Evolutionary conservation across 2,797 vertebrate genomes (phyloP).

Genomic region (Neosilurus hyrtlii): DNA sequence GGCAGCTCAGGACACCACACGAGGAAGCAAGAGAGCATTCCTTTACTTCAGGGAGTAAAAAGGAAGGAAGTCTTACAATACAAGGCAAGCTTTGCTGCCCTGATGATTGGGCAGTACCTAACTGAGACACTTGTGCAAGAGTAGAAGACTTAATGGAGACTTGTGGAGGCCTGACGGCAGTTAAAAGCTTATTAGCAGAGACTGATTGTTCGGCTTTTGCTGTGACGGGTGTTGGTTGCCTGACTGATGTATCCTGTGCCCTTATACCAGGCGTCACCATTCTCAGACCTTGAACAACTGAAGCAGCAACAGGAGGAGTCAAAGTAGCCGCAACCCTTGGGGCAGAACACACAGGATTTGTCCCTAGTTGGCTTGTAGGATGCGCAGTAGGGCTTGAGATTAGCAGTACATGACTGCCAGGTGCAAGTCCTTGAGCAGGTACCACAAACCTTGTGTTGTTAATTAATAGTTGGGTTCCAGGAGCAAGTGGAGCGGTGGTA

Average conservation of each 20-base stretch:
- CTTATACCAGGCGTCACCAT: conserved; percentile 42
- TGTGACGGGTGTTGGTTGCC: conserved; percentile 49
- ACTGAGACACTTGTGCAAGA: conserved; percentile 42
- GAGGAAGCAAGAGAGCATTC: conserved; percentile 20
- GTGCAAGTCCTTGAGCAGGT: conserved; percentile 89
- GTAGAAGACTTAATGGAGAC: conserved; percentile 33
- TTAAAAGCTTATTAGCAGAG: conserved; percentile 27
- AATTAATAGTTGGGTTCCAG: conserved; percentile 93
- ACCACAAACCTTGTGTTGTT: conserved; percentile 89
- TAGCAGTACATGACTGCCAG: conserved; percentile 90
- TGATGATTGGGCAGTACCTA: conserved; percentile 25
- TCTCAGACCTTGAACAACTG: conserved; percentile 54
- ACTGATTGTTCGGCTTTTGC: conserved; percentile 38
- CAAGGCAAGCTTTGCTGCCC: conserved; percentile 30
- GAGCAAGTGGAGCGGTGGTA: conserved; percentile 84
- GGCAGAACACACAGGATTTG: conserved; percentile 56
- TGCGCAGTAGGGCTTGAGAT: conserved; percentile 73
- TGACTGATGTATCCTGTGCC: conserved; percentile 52
- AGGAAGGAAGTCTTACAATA: conserved; percentile 40
- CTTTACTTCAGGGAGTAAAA: conserved; percentile 41
- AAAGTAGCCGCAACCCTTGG: conserved; percentile 52
- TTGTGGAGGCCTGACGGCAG: conserved; percentile 34
- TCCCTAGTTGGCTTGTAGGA: conserved; percentile 57
- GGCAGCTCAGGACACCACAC: conserved; percentile 13
- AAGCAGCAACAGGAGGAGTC: conserved; percentile 29